Evolutionary conservation across 2,888 invertebrate species (phyloP), one percentile per base, ranked within the genome.

Genomic region (Eulithis prunata): DNA sequence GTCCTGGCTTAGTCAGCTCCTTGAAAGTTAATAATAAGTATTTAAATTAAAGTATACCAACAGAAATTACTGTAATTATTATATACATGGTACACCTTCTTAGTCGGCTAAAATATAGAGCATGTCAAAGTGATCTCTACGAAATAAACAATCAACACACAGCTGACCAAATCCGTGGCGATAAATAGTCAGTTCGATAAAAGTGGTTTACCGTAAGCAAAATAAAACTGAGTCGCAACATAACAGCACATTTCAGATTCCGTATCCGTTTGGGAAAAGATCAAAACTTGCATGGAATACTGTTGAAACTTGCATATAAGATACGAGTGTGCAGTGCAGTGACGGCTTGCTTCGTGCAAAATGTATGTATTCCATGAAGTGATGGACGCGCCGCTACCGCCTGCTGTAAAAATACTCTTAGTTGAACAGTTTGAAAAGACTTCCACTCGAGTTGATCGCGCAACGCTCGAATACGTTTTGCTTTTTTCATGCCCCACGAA

Each of bases 301-400:
- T 3, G 32, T 32, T 32, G 32, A 32, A 32, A 32, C 32, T 32
- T 41, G 41, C 41, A 74, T 74, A 74, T 13, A 52, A 59, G 59
- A 73, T 73, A 75, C 68, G 73, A 77, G 77, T 73, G 81, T 79
- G 78, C 78, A 79, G 81, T 79, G 78, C 78, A 79, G 77, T 80
- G 82, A 82, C 77, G 79, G 80, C 79, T 78, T 78, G 79, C 80
- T 81, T 83, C 78, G 79, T 82, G 81, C 84, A 87, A 87, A 86
- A 87, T 87, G 80, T 85, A 86, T 86, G 80, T 84, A 85, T 84
- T 87, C 60, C 64, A 73, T 70, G 71, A 73, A 75, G 73, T 79
- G 76, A 78, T 75, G 77, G 74, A 77, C 73, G 66, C 46, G 69
- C 63, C 67, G 66, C 64, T 68, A 53, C 53, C 61, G 71, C 71